Conservation (phyloP, 2,113 vertebrate genomes). For the Calypte anna region DNA sequence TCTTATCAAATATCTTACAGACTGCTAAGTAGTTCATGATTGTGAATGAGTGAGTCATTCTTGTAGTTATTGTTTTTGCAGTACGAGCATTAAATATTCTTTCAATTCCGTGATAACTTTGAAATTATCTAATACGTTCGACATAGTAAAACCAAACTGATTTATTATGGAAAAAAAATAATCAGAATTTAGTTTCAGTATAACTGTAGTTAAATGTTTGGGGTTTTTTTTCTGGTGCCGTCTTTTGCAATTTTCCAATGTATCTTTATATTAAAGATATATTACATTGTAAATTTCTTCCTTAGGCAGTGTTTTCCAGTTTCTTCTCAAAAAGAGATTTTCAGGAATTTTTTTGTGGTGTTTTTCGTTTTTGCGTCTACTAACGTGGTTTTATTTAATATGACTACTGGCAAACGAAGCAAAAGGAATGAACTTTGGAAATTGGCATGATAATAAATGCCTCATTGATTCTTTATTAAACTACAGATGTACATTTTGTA, state of each 20-base stretch:
- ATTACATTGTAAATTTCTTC: neutral
- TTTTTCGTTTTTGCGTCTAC: neutral
- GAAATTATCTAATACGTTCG: constrained; percentile 34
- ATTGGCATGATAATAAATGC: neutral
- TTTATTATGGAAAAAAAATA: neutral
- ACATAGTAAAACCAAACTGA: constrained; percentile 25
- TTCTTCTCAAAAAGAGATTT: neutral
- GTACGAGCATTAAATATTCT: constrained; percentile 42
- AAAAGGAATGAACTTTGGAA: neutral
- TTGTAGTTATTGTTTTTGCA: constrained; percentile 55
- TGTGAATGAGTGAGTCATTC: constrained; percentile 46
- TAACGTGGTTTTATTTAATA: neutral
- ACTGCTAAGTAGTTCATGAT: constrained; percentile 47
- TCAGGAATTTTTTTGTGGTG: neutral
- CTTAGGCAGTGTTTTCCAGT: neutral
- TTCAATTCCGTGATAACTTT: constrained; percentile 27
- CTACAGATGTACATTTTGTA: neutral
- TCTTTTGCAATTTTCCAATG: neutral
- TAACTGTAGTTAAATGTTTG: neutral
- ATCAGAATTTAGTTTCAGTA: neutral
- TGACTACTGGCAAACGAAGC: neutral
- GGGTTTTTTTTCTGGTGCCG: neutral
- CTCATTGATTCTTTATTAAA: neutral
- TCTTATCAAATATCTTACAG: constrained; percentile 53
- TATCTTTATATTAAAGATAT: neutral